Conservation (phyloP, 1,140 invertebrate species). For the Hypsibius dujardini region DNA sequence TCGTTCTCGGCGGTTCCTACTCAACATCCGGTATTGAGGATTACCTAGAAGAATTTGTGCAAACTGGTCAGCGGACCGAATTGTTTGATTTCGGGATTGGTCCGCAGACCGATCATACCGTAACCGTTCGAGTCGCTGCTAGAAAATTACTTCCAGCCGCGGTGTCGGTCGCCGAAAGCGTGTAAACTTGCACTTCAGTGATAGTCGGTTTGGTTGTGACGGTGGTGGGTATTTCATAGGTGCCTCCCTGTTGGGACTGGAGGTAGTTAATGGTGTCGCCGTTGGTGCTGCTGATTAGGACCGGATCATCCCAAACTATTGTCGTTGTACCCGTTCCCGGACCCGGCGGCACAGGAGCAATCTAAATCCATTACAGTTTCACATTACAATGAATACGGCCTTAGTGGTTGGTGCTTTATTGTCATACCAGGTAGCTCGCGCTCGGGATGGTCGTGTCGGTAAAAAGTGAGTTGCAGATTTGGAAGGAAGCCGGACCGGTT, state of each 20-base stretch:
- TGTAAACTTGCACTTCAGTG: conserved; percentile 14
- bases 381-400: neutral
- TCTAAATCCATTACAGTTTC: neutral
- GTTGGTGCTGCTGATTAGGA: conserved; percentile 11
- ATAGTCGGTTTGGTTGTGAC: neutral
- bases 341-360: neutral
- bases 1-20: too few relatives aligned
- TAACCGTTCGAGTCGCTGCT: neutral
- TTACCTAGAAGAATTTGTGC: too few relatives aligned
- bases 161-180: neutral
- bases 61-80: too few relatives aligned
- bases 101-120: neutral
- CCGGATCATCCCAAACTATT: conserved; percentile 7
- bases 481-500: neutral
- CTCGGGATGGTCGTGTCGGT: neutral
- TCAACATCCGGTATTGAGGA: too few relatives aligned
- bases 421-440: neutral
- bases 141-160: neutral
- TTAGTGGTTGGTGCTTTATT: neutral
- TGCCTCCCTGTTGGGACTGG: neutral
- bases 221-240: neutral
- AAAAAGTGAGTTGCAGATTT: neutral
- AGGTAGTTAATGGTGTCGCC: neutral
- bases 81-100: too few relatives aligned
- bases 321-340: neutral